Evolutionary conservation across 2,113 vertebrate genomes (phyloP), one percentile per base, ranked within the genome.

Genomic region (Nipponia nippon): DNA sequence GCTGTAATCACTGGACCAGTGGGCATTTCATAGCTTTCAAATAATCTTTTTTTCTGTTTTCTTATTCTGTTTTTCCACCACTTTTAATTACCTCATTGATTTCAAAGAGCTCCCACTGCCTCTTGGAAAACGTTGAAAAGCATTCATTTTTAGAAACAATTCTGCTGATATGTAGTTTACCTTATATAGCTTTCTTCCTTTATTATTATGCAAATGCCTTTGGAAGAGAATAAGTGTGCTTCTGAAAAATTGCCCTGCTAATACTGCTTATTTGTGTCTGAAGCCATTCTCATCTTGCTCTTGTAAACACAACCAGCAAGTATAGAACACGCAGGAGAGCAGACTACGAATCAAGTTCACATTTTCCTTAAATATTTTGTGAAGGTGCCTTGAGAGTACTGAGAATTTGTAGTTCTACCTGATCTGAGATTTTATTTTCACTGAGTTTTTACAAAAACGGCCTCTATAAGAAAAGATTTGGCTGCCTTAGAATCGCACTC

Each of bases 21-120:
- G 56, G 69, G 67, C 79, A 89, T 78, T 81, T 91, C 96, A 82
- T 67, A 85, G 69, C 86, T 97, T 88, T 65, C 44, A 78, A 80
- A 63, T 5, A 6, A 7, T 46, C 13, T 66, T 73, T 90, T 96
- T 75, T 67, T 8, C 14, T 91, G 89, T 90, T 87, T 52, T 83
- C 88, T 93, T 94, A 30, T 50, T 55, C 63, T 66, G 63, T 90
- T 96, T 95, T 79, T 65, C 50, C 34, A 44, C 29, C 25, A 81
- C 29, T 94, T 97, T 97, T 97, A 96, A 96, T 97, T 94, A 96
- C 80, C 72, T 77, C 50, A 87, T 34, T 94, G 93, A 97, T 97
- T 98, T 97, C 95, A 96, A 98, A 92, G 65, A 96, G 15, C 29
- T 94, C 23, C 81, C 81, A 87, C 36, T 95, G 53, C 46, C 40